phyloP scores from a whole-genome alignment of 2,888 invertebrate genomes.

The Gnatocerus cornutus region DNA sequence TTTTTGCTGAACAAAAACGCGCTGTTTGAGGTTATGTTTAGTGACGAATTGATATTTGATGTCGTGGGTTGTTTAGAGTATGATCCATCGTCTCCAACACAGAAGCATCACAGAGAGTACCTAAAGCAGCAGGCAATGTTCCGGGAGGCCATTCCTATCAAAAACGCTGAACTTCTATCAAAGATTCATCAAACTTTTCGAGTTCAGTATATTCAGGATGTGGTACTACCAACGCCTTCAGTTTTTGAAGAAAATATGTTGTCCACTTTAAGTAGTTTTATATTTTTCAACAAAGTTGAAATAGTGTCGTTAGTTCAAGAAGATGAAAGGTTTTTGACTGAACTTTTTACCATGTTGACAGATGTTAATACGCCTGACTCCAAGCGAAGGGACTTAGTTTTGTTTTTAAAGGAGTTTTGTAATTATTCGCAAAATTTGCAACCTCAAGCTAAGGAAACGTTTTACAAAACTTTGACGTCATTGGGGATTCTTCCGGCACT shows the following conservation, averaged over 20 bases:
- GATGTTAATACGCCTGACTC: conserved; percentile 89
- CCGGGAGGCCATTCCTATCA: conserved; percentile 95
- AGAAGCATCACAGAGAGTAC: conserved; percentile 96
- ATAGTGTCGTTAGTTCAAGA: conserved; percentile 98
- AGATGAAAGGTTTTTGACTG: conserved; percentile 96
- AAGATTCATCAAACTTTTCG: conserved; percentile 99
- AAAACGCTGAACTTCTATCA: conserved; percentile 93
- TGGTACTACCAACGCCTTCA: conserved; percentile 98
- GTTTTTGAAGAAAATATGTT: conserved; percentile 99
- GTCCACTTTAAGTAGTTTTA: conserved; percentile 97
- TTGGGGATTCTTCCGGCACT: conserved; percentile 91
- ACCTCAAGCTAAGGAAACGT: conserved; percentile 96
- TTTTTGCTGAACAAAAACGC: conserved; percentile 98
- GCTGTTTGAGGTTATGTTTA: conserved; percentile 98
- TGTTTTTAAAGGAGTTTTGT: conserved; percentile 99
- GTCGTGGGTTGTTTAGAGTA: conserved; percentile 99
- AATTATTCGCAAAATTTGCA: conserved; percentile 99
- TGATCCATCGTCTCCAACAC: conserved; percentile 90
- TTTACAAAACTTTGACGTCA: conserved; percentile 95
- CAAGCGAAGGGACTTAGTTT: conserved; percentile 93
- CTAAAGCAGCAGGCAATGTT: conserved; percentile 93
- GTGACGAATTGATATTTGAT: conserved; percentile 96
- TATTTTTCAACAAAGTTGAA: conserved; percentile 99
- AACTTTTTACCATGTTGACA: conserved; percentile 94
- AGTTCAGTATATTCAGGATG: conserved; percentile 99